These are phyloP conservation scores for Micrasema minimum DNA, from an alignment of 1,140 invertebrate species.

Conservation along the genomic window DNA sequence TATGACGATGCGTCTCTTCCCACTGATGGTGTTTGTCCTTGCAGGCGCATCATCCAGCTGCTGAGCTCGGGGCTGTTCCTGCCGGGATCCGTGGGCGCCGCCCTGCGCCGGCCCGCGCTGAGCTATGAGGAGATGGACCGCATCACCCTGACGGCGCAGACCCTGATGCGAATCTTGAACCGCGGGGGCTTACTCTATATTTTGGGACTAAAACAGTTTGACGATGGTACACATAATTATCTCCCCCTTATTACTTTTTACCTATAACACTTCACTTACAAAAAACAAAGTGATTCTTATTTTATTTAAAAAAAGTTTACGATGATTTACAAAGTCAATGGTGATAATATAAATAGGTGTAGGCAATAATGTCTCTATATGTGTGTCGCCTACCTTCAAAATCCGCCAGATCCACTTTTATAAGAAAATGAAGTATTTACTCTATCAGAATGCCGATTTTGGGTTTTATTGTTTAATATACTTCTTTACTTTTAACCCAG, in stretches of 20 bases:
- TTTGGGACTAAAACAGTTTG: constrained; percentile 77
- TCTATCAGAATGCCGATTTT: neutral
- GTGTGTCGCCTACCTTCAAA: no score
- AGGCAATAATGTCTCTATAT: neutral
- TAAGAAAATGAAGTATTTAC: no score
- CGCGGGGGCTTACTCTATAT: constrained; percentile 94
- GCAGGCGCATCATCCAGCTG: constrained; percentile 85
- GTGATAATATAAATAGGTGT: neutral
- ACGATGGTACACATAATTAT: constrained; percentile 57
- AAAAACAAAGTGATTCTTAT: no score
- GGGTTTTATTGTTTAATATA: no score
- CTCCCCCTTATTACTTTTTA: neutral
- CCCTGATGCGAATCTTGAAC: constrained; percentile 84
- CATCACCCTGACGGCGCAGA: constrained; percentile 90
- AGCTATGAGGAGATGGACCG: constrained; percentile 94
- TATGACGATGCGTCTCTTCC: neutral
- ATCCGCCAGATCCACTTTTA: neutral
- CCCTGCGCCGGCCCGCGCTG: constrained; percentile 90
- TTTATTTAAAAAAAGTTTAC: no score
- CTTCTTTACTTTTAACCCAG: no score
- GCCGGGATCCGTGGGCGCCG: constrained; percentile 93
- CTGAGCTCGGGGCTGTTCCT: constrained; percentile 94
- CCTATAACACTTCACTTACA: neutral
- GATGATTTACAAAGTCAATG: no score
- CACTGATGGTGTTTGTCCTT: neutral